Percentiles rank a stretch among this genome's conserved stretches.
Conservation (phyloP, 1,140 invertebrate species). For the Campodea augens region DNA sequence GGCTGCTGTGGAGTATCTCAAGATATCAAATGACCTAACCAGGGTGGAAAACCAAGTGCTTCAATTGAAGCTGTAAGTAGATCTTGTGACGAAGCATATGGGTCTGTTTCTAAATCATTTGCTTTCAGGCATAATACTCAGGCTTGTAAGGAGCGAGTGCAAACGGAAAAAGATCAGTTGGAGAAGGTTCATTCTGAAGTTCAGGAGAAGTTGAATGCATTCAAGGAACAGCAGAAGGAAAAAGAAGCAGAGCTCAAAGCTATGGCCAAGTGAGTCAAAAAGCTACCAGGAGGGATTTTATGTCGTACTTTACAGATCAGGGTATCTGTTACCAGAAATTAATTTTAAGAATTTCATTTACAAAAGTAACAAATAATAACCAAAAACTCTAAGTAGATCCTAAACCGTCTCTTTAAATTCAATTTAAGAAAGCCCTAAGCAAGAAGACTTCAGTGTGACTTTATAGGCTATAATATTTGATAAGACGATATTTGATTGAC, state of each 20-base stretch:
- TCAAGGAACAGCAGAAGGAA: constrained; percentile 24
- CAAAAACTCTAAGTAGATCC: no score
- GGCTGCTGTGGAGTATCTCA: constrained; percentile 65
- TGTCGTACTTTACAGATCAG: no score
- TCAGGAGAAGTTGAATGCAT: constrained; percentile 27
- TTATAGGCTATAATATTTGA: no score
- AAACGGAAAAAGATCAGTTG: constrained; percentile 30
- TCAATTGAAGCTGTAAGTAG: constrained; percentile 43
- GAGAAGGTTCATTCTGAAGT: constrained; percentile 31
- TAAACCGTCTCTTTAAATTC: no score
- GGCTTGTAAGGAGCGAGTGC: constrained; percentile 23
- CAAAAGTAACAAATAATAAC: no score
- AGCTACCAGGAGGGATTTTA: no score
- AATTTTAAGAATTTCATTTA: no score
- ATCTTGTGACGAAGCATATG: constrained; percentile 1
- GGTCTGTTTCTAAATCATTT: no score
- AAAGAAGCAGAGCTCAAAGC: constrained; percentile 32
- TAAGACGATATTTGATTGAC: no score
- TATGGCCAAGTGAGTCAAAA: constrained; percentile 34
- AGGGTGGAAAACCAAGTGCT: constrained; percentile 43
- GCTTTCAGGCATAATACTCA: constrained; percentile 8
- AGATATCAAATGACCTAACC: constrained; percentile 52
- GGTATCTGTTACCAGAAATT: no score
- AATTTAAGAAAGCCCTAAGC: no score
- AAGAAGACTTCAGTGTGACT: no score